Percentiles rank a stretch among this genome's conserved stretches.
phyloP scores from a whole-genome alignment of 1,140 invertebrate genomes.

The Tetramorium parvispinum region DNA sequence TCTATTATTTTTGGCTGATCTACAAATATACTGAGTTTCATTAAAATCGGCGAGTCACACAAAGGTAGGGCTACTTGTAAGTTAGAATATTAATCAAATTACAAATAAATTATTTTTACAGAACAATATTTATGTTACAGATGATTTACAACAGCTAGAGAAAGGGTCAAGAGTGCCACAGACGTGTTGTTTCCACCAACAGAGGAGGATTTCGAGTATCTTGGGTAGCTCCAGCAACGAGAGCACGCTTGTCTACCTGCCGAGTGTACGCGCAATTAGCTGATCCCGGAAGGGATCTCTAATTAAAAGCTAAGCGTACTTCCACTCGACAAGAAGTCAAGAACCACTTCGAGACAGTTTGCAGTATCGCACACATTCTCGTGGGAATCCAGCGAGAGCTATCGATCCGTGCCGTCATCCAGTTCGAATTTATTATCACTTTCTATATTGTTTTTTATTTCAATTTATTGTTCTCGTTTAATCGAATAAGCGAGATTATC shows the following conservation, averaged over 20 bases:
- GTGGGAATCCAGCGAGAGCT: conserved; percentile 14
- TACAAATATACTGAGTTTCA: no score
- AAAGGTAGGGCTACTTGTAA: no score
- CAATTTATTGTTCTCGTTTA: conserved; percentile 11
- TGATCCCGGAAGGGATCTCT: conserved; percentile 42
- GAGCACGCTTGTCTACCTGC: conserved; percentile 48
- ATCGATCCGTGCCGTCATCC: conserved; percentile 2
- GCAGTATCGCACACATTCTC: conserved; percentile 27
- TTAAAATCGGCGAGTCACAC: no score
- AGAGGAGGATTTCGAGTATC: conserved; percentile 14
- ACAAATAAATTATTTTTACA: conserved; percentile 1
- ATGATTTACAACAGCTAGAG: not conserved
- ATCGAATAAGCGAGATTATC: conserved; percentile 9
- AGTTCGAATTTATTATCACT: conserved; percentile 2
- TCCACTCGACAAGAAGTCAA: conserved; percentile 33
- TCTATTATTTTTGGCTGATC: no score
- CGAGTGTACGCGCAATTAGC: conserved; percentile 68
- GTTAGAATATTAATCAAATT: not conserved
- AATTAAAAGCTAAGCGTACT: conserved; percentile 64
- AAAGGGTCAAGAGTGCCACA: not conserved
- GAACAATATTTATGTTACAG: not conserved
- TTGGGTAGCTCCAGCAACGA: conserved; percentile 54
- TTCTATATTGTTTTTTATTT: not conserved
- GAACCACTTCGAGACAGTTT: conserved; percentile 33
- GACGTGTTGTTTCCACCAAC: not conserved